Base-by-base conservation (phyloP, 2,113 vertebrate genomes). In the Deroptyus accipitrinus region DNA sequence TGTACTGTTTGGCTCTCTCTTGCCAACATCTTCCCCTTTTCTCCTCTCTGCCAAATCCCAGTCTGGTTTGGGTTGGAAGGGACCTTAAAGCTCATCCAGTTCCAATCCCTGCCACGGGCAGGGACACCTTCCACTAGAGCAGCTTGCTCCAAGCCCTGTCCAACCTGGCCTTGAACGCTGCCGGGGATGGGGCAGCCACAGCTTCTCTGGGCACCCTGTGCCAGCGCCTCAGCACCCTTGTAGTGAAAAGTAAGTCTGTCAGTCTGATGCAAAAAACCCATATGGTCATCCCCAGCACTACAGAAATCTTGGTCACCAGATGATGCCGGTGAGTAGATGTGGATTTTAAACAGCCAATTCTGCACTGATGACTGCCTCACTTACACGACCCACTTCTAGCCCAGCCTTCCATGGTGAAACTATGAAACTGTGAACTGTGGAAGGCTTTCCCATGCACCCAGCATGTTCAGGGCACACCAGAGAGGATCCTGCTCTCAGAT, bases 241-340 rank as follows among this genome's bases (percentile, higher is more conserved):
- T 23, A 59, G 57, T 7, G 33, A 59, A 59, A 59, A 59, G 31
- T 22, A 57, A 57, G 13, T 59, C 27, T 6, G 0, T 11, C 83
- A 77, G 49, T 28, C 44, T 59, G 37, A 59, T 35, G 68, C 16
- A n/a, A 83, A 77, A 5, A 1, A 27, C 7, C 35, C 31, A 8
- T 39, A 9, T 0, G 7, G 24, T 63, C 0, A 0, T 22, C 54
- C 28, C 49, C 2, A 3, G 55, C 52, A 14, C 44, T 9, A 33
- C 89, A 54, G 46, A 16, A 63, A 37, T 23, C 73, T 10, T 54
- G 69, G 37, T 15, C 73, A 49, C 11, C 11, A 42, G 79, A 57
- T 0, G 8, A 68, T 23, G 62, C 20, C 27, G 46, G 30, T 13
- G 46, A 72, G 42, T 22, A 27, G 31, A 46, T 8, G 35, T 20